Conservation (phyloP, 1,140 invertebrate species). For the Cydia splendana region DNA sequence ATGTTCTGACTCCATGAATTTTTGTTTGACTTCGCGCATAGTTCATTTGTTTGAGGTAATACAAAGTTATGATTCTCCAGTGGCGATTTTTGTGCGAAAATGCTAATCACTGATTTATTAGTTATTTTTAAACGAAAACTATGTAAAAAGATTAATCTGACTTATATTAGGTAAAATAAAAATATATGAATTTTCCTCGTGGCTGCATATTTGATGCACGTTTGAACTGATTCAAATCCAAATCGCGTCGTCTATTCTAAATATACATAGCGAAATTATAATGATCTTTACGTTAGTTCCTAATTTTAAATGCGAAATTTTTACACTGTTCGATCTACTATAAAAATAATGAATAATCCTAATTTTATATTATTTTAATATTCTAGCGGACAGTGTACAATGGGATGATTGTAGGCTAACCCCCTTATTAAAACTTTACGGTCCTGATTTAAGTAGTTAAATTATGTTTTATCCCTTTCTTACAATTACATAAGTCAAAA, state of each 20-base stretch:
- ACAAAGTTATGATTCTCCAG: neutral
- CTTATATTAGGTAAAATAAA: neutral
- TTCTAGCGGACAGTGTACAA: neutral
- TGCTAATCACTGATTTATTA: neutral
- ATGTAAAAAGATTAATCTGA: neutral
- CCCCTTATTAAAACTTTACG: too few relatives aligned
- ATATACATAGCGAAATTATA: neutral
- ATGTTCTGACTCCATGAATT: too few relatives aligned
- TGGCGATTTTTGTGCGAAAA: neutral
- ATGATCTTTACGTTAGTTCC: neutral
- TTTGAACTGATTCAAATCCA: neutral
- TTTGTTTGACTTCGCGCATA: too few relatives aligned
- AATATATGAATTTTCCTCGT: neutral
- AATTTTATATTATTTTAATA: neutral
- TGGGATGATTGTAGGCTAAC: neutral
- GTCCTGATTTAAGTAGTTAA: too few relatives aligned
- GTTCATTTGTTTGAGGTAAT: too few relatives aligned
- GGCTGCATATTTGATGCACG: neutral
- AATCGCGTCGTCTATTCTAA: neutral
- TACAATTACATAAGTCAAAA: too few relatives aligned
- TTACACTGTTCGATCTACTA: neutral
- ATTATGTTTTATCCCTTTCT: too few relatives aligned
- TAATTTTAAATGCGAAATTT: neutral
- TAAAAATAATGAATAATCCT: neutral
- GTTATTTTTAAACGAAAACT: neutral